phyloP scores from a whole-genome alignment of 2,113 vertebrate species.

The Haemorhous mexicanus region DNA sequence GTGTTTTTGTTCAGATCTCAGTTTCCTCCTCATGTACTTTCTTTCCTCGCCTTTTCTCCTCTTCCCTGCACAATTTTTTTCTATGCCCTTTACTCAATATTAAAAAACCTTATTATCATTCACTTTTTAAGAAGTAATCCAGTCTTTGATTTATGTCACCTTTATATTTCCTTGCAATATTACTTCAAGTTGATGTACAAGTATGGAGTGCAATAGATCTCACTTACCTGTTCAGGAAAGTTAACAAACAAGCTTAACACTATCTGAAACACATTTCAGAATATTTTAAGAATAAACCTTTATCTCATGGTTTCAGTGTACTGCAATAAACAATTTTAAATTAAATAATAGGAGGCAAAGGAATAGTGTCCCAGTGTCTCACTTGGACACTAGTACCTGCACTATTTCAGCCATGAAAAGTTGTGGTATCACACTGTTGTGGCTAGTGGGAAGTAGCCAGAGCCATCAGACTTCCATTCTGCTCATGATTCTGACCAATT shows the following conservation, averaged over 20 bases:
- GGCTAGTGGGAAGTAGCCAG: neutral
- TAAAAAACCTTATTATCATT: neutral
- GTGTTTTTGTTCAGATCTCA: neutral
- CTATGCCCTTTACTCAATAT: neutral
- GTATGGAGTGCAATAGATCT: neutral
- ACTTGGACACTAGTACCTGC: neutral
- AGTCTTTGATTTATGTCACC: neutral
- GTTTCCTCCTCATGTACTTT: neutral
- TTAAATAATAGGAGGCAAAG: neutral
- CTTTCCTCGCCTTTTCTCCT: neutral
- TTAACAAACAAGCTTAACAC: neutral
- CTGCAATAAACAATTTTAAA: neutral
- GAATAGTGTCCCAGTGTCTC: neutral
- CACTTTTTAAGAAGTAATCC: neutral
- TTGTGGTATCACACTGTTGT: neutral
- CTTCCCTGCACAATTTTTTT: neutral
- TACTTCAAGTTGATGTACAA: neutral
- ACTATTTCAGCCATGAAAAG: neutral
- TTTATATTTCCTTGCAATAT: neutral
- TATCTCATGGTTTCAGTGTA: neutral
- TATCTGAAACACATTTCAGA: neutral
- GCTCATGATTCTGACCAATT: neutral
- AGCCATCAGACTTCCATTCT: neutral
- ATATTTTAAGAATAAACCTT: neutral
- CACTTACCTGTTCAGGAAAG: neutral